Percentiles rank a stretch among this genome's conserved stretches.
phyloP scores from a whole-genome alignment of 2,888 invertebrate genomes.

The Drosophila recens region DNA sequence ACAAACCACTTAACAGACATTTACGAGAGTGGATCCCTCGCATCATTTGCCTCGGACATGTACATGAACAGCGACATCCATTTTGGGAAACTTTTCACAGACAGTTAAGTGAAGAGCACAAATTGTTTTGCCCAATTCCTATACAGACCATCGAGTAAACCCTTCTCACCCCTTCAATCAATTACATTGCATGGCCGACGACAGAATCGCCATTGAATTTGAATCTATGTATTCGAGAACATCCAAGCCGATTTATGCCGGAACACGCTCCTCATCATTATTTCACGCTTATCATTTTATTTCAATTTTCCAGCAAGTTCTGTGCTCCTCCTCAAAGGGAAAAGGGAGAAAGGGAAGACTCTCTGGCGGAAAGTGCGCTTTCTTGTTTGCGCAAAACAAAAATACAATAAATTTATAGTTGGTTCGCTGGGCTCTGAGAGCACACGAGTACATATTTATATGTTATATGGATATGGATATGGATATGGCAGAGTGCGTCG shows the following conservation, averaged over 20 bases:
- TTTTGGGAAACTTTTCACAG: slow-evolving; percentile 50
- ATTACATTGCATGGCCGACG: slow-evolving; percentile 46
- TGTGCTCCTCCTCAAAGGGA: neutral
- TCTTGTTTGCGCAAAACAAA: slow-evolving; percentile 68
- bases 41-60: slow-evolving; percentile 44
- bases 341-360: neutral
- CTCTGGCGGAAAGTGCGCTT: slow-evolving; percentile 67
- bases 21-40: slow-evolving; percentile 22
- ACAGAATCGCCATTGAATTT: slow-evolving; percentile 46
- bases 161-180: slow-evolving; percentile 37
- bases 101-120: slow-evolving; percentile 39
- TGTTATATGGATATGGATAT: slow-evolving; percentile 53
- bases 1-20: slow-evolving; percentile 8
- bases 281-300: slow-evolving; percentile 81
- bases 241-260: slow-evolving; percentile 70
- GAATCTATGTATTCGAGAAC: slow-evolving; percentile 34
- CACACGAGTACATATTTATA: slow-evolving; percentile 45
- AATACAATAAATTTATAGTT: slow-evolving; percentile 76
- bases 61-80: slow-evolving; percentile 16
- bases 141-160: neutral
- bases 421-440: slow-evolving; percentile 35
- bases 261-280: slow-evolving; percentile 80
- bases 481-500: slow-evolving; percentile 36
- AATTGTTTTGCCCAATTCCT: slow-evolving; percentile 33
- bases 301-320: slow-evolving; percentile 59